Evolutionary conservation across 2,797 vertebrate genomes (phyloP).

Genomic region (Chelmon rostratus): DNA sequence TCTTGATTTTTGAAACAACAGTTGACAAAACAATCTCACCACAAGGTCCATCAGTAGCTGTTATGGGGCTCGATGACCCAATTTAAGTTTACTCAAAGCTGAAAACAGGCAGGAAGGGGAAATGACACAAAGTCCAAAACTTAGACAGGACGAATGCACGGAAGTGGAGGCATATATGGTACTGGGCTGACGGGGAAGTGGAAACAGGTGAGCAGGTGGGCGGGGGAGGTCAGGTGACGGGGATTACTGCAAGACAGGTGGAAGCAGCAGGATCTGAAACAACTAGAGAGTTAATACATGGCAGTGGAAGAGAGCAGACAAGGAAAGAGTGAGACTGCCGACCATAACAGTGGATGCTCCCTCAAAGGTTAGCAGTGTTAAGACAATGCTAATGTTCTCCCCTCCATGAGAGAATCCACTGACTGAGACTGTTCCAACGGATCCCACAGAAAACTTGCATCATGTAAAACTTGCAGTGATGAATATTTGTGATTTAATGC

Average conservation of each 20-base stretch:
- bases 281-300: background rate
- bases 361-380: no score
- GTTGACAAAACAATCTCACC: background rate
- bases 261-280: background rate
- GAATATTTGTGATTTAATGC: constrained; percentile 53
- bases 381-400: no score
- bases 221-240: no score
- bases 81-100: background rate
- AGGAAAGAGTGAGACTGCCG: background rate
- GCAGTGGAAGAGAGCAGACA: background rate
- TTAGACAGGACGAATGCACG: background rate
- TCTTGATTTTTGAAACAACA: background rate
- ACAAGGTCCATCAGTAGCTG: background rate
- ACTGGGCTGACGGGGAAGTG: background rate
- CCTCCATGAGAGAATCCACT: background rate
- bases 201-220: constrained; percentile 10
- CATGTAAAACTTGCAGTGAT: constrained; percentile 41
- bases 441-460: constrained; percentile 27
- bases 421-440: background rate
- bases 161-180: background rate
- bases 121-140: background rate
- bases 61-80: background rate
- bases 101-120: background rate
- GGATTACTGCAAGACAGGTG: no score
- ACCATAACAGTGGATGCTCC: no score